A percentile compares a stretch with the other conserved stretches of the same genome.
Evolutionary conservation across 2,888 invertebrate genomes (phyloP).

Genomic region (Gandaritis pyraliata): DNA sequence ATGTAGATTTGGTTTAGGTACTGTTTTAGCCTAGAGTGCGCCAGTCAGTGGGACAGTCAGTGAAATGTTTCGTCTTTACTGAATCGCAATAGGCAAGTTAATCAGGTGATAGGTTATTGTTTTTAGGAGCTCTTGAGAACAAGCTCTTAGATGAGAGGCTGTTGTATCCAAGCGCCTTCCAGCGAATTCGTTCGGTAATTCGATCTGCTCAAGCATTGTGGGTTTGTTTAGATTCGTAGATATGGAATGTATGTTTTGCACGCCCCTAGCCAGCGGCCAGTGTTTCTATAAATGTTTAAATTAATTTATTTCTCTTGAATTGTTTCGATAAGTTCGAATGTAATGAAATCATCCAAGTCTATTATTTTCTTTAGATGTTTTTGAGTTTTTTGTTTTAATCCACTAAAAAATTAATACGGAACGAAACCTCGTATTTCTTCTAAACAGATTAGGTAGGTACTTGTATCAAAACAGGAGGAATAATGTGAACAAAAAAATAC

Average conservation of each 20-base stretch:
- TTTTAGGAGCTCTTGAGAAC: constrained; percentile 17
- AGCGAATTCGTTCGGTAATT: constrained; percentile 69
- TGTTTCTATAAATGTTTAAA: constrained; percentile 24
- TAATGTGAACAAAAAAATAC: not conserved
- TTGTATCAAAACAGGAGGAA: too few species aligned
- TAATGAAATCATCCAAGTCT: constrained; percentile 1
- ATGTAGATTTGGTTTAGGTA: too few species aligned
- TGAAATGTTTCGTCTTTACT: too few species aligned
- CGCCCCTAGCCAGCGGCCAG: constrained; percentile 35
- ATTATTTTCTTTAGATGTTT: not conserved
- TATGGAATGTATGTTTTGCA: constrained; percentile 55
- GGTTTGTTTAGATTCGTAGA: constrained; percentile 63
- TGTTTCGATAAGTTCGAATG: constrained; percentile 8
- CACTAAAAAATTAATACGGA: too few species aligned
- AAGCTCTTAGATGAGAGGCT: constrained; percentile 9
- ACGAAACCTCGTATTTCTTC: too few species aligned
- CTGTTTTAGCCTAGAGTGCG: too few species aligned
- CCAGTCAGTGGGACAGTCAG: too few species aligned
- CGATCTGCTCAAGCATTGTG: constrained; percentile 61
- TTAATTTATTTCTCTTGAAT: constrained; percentile 11
- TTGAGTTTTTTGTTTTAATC: not conserved
- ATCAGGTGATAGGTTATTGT: not conserved
- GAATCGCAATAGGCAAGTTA: too few species aligned
- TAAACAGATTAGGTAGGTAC: too few species aligned
- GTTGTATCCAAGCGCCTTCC: constrained; percentile 56